Conservation (phyloP, 37 sponge, comb jelly and placozoan species). For the Chondrilla cf. caribensis region DNA sequence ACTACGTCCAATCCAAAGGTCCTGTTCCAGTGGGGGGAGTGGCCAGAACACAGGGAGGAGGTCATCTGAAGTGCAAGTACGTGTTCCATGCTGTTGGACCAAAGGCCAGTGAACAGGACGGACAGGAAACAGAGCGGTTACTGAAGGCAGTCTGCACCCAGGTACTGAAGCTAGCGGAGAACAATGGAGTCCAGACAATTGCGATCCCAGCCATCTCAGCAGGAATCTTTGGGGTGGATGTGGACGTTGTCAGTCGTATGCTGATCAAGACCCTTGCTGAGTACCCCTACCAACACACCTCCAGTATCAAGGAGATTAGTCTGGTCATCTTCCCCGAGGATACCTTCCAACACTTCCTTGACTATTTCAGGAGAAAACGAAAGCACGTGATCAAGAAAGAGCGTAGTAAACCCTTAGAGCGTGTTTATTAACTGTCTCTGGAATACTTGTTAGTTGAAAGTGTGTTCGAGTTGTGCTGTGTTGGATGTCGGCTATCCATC, state of each 20-base stretch:
- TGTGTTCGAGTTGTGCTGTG: too few species aligned
- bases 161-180: background rate
- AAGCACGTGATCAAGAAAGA: conserved; percentile 5
- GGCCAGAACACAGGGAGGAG: conserved; percentile 46
- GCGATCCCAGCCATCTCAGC: background rate
- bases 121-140: conserved; percentile 19
- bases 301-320: background rate
- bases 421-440: too few species aligned
- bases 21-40: conserved; percentile 36
- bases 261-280: background rate
- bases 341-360: background rate
- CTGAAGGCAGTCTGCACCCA: conserved; percentile 12
- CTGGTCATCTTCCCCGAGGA: conserved; percentile 2
- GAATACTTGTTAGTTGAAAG: too few species aligned
- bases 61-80: conserved; percentile 40
- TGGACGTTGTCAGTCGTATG: background rate
- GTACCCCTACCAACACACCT: background rate
- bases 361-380: background rate
- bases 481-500: too few species aligned
- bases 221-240: background rate
- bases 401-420: background rate
- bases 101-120: conserved; percentile 19
- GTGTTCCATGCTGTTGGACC: conserved; percentile 62
- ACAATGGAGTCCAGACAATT: background rate
- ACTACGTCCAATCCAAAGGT: conserved; percentile 11